These are phyloP conservation scores for Sphaerodactylus townsendi DNA, from an alignment of 2,113 vertebrate species.

Conservation along the genomic window DNA sequence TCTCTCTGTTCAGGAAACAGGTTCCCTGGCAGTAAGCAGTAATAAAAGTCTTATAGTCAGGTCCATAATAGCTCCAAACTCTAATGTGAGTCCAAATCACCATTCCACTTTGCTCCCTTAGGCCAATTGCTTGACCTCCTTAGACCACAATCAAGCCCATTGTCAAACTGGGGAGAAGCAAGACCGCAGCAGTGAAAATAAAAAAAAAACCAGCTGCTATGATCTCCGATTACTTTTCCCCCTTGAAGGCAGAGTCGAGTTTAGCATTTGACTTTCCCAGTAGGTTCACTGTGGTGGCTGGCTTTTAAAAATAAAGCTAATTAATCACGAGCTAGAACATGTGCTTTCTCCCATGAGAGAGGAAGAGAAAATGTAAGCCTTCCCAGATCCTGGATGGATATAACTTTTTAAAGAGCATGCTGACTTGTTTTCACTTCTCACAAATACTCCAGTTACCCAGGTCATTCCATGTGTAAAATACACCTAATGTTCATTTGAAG, in stretches of 20 bases:
- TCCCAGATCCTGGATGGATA: background rate
- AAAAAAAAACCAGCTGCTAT: background rate
- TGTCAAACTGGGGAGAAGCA: slow-evolving; percentile 29
- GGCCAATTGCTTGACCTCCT: slow-evolving; percentile 32
- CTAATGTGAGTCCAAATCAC: slow-evolving; percentile 13
- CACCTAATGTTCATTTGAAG: slow-evolving; percentile 29
- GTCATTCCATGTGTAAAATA: slow-evolving; percentile 18
- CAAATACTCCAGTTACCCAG: background rate
- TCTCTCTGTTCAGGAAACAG: background rate
- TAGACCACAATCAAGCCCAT: slow-evolving; percentile 12
- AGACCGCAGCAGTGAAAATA: background rate
- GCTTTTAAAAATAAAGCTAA: slow-evolving; percentile 6
- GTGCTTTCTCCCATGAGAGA: slow-evolving; percentile 8
- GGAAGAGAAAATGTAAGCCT: background rate
- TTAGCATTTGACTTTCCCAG: slow-evolving; percentile 30
- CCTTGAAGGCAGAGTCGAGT: slow-evolving; percentile 10
- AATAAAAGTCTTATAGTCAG: background rate
- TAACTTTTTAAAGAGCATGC: slow-evolving; percentile 4
- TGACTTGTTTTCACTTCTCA: slow-evolving; percentile 5
- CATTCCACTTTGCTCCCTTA: slow-evolving; percentile 36
- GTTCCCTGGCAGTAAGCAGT: background rate
- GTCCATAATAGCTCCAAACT: background rate
- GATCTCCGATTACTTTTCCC: too few species aligned
- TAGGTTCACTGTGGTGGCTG: background rate
- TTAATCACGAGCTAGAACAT: slow-evolving; percentile 16